Conservation (phyloP, 2,113 vertebrate species). For the Elephas maximus region DNA sequence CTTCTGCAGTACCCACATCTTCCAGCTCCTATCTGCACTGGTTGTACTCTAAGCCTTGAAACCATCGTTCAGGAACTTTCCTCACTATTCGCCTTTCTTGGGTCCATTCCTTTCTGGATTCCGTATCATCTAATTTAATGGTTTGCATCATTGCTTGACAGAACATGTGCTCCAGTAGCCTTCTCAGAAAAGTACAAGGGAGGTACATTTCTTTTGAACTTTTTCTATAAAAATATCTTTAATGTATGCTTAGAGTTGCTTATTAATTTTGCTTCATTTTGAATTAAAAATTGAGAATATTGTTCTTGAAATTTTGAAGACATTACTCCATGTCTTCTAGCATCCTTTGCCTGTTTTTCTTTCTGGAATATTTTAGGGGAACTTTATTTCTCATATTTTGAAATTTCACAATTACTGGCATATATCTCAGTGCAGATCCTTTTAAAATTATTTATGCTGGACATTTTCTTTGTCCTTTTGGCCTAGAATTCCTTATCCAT, state of each 20-base stretch:
- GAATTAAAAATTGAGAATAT: conserved; percentile 31
- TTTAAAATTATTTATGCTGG: conserved; percentile 4
- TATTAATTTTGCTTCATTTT: background rate
- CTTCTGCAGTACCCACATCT: background rate
- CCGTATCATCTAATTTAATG: background rate
- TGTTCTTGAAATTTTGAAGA: background rate
- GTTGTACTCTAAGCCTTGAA: background rate
- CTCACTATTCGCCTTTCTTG: background rate
- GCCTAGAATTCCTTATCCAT: background rate
- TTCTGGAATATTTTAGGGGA: background rate
- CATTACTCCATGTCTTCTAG: background rate
- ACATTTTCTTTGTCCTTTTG: background rate
- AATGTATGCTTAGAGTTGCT: background rate
- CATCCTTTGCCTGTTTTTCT: background rate
- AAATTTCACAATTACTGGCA: background rate
- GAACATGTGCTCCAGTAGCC: background rate
- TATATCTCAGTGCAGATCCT: background rate
- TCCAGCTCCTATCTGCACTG: background rate
- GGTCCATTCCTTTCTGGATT: background rate
- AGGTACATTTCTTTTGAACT: background rate
- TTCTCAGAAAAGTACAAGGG: conserved; percentile 31
- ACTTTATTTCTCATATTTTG: background rate
- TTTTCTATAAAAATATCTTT: background rate
- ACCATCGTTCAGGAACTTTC: background rate
- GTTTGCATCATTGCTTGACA: background rate